Evolutionary conservation across 1,140 invertebrate species (phyloP).

Genomic region (Lasioglossum albipes): DNA sequence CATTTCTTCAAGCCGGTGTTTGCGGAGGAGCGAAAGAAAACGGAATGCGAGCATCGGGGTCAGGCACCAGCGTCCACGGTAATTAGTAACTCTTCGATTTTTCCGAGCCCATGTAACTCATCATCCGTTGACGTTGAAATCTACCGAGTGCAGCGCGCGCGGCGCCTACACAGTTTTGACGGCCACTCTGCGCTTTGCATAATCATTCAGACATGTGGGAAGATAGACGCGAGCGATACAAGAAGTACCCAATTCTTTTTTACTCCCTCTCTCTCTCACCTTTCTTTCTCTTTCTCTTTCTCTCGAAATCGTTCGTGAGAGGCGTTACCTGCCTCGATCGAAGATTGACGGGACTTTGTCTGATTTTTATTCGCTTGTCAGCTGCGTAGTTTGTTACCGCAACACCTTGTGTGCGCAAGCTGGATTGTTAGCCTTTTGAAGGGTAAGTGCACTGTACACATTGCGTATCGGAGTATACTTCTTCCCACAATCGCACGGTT

Average conservation of each 20-base stretch:
- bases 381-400: neutral
- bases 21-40: neutral
- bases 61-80: neutral
- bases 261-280: no score
- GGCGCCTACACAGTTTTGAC: conserved; percentile 41
- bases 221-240: conserved; percentile 40
- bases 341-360: neutral
- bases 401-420: neutral
- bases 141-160: neutral
- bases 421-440: neutral
- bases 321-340: neutral
- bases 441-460: neutral
- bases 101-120: neutral
- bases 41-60: neutral
- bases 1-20: neutral
- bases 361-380: conserved; percentile 15
- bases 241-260: conserved; percentile 18
- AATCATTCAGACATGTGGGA: conserved; percentile 49
- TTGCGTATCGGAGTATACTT: neutral
- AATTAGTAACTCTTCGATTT: conserved; percentile 32
- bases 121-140: conserved; percentile 38
- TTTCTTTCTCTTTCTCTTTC: no score
- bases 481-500: neutral
- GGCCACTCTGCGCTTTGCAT: conserved; percentile 47
- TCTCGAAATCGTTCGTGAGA: neutral